Evolutionary conservation across 2,888 invertebrate genomes (phyloP).

Genomic region (Hymenopus coronatus): DNA sequence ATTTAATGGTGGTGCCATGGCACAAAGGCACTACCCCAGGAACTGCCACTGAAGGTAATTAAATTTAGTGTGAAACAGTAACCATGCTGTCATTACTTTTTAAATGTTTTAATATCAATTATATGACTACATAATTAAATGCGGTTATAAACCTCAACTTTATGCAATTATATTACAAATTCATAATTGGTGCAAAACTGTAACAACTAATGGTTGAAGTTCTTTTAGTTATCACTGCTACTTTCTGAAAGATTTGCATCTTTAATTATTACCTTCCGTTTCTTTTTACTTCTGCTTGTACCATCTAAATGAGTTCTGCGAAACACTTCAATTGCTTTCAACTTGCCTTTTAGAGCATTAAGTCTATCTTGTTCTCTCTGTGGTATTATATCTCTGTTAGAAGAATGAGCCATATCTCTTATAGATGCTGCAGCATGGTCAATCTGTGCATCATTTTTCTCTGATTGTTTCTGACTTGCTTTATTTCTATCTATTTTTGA

Average conservation of each 20-base stretch:
- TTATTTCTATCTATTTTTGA: neutral
- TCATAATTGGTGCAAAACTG: neutral
- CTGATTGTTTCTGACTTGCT: constrained; percentile 9
- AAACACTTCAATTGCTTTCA: constrained; percentile 72
- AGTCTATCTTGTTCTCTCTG: constrained; percentile 68
- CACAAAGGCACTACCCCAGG: no score
- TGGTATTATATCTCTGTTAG: constrained; percentile 60
- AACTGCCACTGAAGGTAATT: no score
- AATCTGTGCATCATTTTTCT: neutral
- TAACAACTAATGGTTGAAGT: neutral
- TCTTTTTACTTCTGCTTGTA: constrained; percentile 50
- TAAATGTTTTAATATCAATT: no score
- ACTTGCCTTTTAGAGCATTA: constrained; percentile 63
- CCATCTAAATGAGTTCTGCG: constrained; percentile 62
- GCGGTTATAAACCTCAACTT: no score
- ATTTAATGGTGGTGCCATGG: no score
- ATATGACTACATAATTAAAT: no score
- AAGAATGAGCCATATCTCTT: neutral
- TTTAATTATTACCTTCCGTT: constrained; percentile 25
- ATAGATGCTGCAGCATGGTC: neutral
- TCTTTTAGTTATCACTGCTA: constrained; percentile 49
- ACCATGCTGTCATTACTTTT: no score
- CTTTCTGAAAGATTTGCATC: constrained; percentile 68
- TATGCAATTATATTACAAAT: no score
- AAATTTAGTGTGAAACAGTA: no score